Conservation (phyloP, 2,797 vertebrate genomes). For the Gallinago nigripennis region DNA sequence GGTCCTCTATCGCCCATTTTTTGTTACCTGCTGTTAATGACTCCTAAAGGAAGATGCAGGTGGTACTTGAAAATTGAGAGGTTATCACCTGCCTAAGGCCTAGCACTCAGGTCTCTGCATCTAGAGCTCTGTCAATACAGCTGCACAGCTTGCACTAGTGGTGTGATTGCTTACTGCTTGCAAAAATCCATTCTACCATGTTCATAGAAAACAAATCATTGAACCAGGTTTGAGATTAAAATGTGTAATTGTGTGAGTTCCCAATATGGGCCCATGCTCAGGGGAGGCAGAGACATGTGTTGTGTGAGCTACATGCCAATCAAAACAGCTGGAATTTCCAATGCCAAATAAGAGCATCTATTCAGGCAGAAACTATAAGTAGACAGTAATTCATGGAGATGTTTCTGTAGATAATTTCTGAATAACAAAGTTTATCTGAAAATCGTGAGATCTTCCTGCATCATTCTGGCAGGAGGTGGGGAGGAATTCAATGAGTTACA, state of each 20-base stretch:
- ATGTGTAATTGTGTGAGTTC: not conserved
- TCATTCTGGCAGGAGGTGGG: not conserved
- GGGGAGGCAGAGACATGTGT: not conserved
- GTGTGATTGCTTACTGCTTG: not conserved
- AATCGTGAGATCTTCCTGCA: constrained; percentile 11
- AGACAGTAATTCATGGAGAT: constrained; percentile 35
- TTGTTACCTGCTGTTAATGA: not conserved
- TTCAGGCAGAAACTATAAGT: not conserved
- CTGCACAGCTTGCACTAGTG: not conserved
- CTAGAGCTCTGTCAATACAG: not conserved
- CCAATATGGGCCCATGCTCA: not conserved
- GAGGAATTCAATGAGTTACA: not conserved
- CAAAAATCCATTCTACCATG: not conserved
- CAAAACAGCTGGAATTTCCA: constrained; percentile 1
- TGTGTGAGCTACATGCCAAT: not conserved
- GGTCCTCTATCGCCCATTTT: not conserved
- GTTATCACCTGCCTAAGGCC: accelerated
- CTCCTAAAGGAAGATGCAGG: not conserved
- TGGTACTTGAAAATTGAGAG: not conserved
- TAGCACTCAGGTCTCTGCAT: not conserved
- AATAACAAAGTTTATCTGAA: constrained; percentile 40
- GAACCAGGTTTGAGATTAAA: not conserved
- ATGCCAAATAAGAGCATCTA: not conserved
- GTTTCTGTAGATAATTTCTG: constrained; percentile 28
- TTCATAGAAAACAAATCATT: not conserved